Percentiles rank a stretch among this genome's conserved stretches.
Evolutionary conservation across 1,140 invertebrate genomes (phyloP).

Genomic region (Brachionus koreanus): DNA sequence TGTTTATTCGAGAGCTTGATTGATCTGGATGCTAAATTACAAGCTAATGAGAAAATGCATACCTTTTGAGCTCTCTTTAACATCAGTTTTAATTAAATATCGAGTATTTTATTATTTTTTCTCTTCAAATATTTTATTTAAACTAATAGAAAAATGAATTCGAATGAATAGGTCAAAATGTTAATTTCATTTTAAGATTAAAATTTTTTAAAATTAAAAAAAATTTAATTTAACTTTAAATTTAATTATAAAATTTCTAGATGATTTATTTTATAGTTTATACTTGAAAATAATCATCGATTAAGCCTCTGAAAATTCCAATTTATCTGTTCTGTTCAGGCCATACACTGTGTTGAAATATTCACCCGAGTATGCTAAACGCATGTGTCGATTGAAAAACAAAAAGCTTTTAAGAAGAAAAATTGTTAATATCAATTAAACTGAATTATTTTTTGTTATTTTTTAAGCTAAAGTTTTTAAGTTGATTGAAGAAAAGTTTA

Average conservation of each 20-base stretch:
- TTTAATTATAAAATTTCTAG: too few relatives aligned
- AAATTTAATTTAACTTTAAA: too few relatives aligned
- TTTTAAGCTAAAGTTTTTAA: too few relatives aligned
- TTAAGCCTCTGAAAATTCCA: neutral
- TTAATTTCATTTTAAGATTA: too few relatives aligned
- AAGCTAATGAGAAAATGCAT: neutral
- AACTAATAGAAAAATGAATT: too few relatives aligned
- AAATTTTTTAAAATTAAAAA: too few relatives aligned
- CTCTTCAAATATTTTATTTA: neutral
- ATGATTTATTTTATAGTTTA: too few relatives aligned
- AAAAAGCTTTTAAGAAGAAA: neutral
- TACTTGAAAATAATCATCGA: too few relatives aligned
- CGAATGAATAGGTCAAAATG: too few relatives aligned
- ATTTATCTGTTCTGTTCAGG: neutral
- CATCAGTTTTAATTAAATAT: neutral
- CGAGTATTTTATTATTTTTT: neutral
- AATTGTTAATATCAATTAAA: neutral
- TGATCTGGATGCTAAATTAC: constrained; percentile 11
- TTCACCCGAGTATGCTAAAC: neutral
- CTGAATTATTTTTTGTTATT: neutral
- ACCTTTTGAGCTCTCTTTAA: neutral
- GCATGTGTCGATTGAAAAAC: neutral
- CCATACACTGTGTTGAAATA: neutral
- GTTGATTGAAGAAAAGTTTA: too few relatives aligned
- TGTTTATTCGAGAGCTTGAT: neutral